These are phyloP conservation scores for Sus scrofa DNA, from an alignment of 2,113 vertebrate species.

Conservation along the genomic window DNA sequence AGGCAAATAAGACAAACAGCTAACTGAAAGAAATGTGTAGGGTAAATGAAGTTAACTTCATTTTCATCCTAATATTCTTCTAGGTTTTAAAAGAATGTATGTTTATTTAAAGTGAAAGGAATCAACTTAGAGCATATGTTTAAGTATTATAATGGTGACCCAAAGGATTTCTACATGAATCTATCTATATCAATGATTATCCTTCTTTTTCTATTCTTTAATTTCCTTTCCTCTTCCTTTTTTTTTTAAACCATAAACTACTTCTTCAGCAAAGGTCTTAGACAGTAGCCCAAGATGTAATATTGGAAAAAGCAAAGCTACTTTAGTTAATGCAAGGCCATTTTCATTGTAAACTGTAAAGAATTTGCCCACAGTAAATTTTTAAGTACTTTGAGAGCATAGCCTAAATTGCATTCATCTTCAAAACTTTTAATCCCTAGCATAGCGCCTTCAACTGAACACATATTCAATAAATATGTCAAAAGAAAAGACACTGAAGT, in stretches of 20 bases:
- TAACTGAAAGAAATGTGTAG: not conserved
- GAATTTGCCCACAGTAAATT: not conserved
- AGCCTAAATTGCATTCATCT: not conserved
- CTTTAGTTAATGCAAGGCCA: not conserved
- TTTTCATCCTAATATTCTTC: not conserved
- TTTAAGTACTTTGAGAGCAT: not conserved
- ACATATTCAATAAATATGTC: slow-evolving; percentile 12
- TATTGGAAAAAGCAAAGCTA: not conserved
- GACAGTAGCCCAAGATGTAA: not conserved
- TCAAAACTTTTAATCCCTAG: slow-evolving; percentile 36
- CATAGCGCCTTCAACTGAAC: not conserved
- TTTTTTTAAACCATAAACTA: not conserved
- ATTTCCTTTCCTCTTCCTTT: not conserved
- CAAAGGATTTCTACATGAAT: not conserved
- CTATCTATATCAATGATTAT: not conserved
- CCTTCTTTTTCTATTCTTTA: not conserved
- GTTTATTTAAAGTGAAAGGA: not conserved
- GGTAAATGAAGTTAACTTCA: not conserved
- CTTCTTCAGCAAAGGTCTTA: slow-evolving; percentile 33
- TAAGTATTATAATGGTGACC: not conserved
- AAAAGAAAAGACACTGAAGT: slow-evolving; percentile 33
- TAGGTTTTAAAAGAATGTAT: not conserved
- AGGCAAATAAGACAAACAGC: not conserved
- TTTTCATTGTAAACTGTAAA: not conserved
- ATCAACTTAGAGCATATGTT: not conserved